phyloP scores from a whole-genome alignment of 2,888 invertebrate species.

The Noctua fimbriata region DNA sequence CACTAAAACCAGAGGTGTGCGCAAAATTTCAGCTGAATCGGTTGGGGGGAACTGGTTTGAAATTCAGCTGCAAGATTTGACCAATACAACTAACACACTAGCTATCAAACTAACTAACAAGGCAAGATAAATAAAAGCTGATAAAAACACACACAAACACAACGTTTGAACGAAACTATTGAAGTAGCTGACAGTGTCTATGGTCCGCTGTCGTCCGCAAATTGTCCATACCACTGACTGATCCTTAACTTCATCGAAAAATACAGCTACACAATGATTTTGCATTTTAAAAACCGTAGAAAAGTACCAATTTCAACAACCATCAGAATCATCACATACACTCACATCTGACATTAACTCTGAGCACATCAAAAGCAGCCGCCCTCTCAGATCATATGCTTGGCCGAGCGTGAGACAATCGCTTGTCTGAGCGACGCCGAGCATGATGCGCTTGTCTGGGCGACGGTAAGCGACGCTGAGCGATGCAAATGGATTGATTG shows the following conservation, averaged over 20 bases:
- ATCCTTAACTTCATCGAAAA: not conserved
- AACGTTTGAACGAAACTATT: too few relatives aligned
- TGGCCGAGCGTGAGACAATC: conserved; percentile 61
- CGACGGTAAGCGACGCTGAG: conserved; percentile 4
- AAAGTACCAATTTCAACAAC: not conserved
- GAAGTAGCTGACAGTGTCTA: too few relatives aligned
- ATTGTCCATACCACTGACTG: too few relatives aligned
- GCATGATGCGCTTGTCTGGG: conserved; percentile 57
- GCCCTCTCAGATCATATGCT: conserved; percentile 63
- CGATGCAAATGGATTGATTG: conserved; percentile 51
- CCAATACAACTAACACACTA: too few relatives aligned
- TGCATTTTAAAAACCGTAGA: not conserved
- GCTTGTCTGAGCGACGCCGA: conserved; percentile 58
- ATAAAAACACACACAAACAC: not conserved
- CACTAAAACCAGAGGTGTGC: too few relatives aligned
- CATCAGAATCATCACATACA: conserved; percentile 18
- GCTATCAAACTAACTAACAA: too few relatives aligned
- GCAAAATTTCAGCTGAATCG: too few relatives aligned
- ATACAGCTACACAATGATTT: not conserved
- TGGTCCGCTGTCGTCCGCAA: too few relatives aligned
- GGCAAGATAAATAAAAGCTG: too few relatives aligned
- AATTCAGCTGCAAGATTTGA: too few relatives aligned
- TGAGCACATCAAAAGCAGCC: conserved; percentile 46
- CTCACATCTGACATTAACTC: conserved; percentile 31
- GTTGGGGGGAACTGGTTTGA: too few relatives aligned